phyloP scores from a whole-genome alignment of 1,140 invertebrate species.

The Megalopta genalis region DNA sequence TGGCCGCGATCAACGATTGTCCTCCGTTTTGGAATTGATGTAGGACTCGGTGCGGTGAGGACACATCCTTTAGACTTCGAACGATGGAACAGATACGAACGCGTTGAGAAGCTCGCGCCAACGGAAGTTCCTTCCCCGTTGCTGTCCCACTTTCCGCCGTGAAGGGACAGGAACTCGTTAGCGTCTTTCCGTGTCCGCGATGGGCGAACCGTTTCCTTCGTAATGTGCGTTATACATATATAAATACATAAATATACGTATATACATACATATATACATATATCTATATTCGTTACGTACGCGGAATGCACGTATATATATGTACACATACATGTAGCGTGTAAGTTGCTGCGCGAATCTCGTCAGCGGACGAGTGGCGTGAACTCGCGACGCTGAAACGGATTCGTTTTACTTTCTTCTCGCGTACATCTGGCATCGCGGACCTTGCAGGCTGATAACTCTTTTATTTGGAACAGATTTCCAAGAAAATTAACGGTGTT shows the following conservation, averaged over 20 bases:
- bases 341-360: slow-evolving; percentile 8
- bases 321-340: slow-evolving; percentile 12
- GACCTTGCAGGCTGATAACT: too few species aligned
- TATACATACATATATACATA: slow-evolving; percentile 26
- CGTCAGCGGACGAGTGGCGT: neutral
- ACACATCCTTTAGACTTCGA: slow-evolving; percentile 16
- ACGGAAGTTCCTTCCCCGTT: slow-evolving; percentile 12
- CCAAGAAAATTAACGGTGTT: too few species aligned
- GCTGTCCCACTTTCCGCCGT: neutral
- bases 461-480: too few species aligned
- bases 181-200: slow-evolving; percentile 41
- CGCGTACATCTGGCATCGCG: too few species aligned
- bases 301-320: slow-evolving; percentile 10
- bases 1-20: slow-evolving; percentile 22
- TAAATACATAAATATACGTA: slow-evolving; percentile 25
- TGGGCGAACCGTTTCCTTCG: slow-evolving; percentile 53
- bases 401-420: neutral
- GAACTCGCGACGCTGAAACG: neutral
- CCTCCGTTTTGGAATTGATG: slow-evolving; percentile 45
- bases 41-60: slow-evolving; percentile 21
- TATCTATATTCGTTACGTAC: slow-evolving; percentile 43
- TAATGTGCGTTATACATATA: slow-evolving; percentile 44
- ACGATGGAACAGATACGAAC: neutral
- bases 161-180: slow-evolving; percentile 19
- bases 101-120: slow-evolving; percentile 10